phyloP scores from a whole-genome alignment of 2,797 vertebrate genomes.

The Tolypeutes matacus region DNA sequence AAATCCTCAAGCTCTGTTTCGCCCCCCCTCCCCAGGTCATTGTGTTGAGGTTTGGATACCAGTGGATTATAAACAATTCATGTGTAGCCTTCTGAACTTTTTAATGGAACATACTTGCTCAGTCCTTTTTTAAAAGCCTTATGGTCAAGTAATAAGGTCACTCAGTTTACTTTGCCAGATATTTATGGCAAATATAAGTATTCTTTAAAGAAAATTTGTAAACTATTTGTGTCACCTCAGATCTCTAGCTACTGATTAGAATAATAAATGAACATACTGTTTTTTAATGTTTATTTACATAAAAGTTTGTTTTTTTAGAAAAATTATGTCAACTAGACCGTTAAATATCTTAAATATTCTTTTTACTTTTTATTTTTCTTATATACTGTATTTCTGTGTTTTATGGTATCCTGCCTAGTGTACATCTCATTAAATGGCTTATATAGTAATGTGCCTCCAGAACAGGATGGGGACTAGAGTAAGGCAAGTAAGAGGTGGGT shows the following conservation, averaged over 20 bases:
- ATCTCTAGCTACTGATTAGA: slow-evolving; percentile 7
- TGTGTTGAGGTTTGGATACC: not conserved
- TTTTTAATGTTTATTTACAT: slow-evolving; percentile 20
- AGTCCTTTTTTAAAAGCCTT: not conserved
- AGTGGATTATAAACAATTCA: not conserved
- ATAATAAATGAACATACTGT: not conserved
- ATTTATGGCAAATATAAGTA: slow-evolving; percentile 12
- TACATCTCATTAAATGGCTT: slow-evolving; percentile 23
- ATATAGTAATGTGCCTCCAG: not conserved
- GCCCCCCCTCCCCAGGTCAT: not conserved
- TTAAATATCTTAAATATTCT: not conserved
- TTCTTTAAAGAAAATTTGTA: slow-evolving; percentile 45
- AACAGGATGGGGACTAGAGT: not conserved
- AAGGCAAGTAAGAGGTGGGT: not conserved
- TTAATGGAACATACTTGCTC: not conserved
- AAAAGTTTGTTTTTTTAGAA: slow-evolving; percentile 28
- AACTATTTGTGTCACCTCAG: not conserved
- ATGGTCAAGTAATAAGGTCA: not conserved
- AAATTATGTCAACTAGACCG: not conserved
- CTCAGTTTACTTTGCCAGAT: slow-evolving; percentile 33
- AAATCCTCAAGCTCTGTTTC: not conserved
- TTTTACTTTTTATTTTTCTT: slow-evolving; percentile 7
- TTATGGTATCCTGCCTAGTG: not conserved
- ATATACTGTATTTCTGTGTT: not conserved
- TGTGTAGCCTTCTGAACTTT: not conserved